Base-by-base conservation (phyloP, 2,113 vertebrate species). In the Copsychus sechellarum region DNA sequence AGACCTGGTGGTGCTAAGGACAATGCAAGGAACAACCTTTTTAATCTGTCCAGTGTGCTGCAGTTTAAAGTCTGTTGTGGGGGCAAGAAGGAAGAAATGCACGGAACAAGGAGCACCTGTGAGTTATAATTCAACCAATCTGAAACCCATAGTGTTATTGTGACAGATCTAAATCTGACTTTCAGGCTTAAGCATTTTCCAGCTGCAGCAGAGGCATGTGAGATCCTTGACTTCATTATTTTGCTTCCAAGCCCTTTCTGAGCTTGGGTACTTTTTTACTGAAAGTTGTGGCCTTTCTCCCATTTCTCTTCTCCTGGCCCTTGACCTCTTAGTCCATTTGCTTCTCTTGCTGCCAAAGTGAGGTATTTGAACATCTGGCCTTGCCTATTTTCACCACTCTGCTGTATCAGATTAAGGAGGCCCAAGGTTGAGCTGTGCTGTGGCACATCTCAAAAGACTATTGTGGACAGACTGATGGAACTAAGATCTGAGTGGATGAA, bases 321-420 rank as follows among this genome's bases (percentile, higher is more conserved):
- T 93, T 96, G 96, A 98, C 97, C 97, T 96, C 86, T 87, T 77
- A 31, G 45, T 97, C 81, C 16, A 4, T 93, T 97, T 89, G 65
- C 93, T 88, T 96, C 92, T 94, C 95, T 90, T 74, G 92, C 97
- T 98, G 97, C 96, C 97, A 96, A 95, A 98, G 97, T 95, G 96
- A 97, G 89, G 87, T 76, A 67, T 95, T 93, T 96, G 95, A 97
- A 96, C 97, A 97, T 98, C 96, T 97, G 96, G 98, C 97, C 96
- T 96, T 97, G 96, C 97, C 97, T 81, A 56, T 94, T 92, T 88
- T 86, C 79, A 47, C 97, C 86, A 54, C 65, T 78, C 82, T 89
- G 60, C 86, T 93, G 88, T 78, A 97, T 98, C 91, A 92, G 97
- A 97, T 98, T 98, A 97, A 97, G 83, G 95, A 97, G 94, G 96